These are phyloP conservation scores for Lontra canadensis DNA, from an alignment of 2,113 vertebrate genomes.

Conservation along the genomic window DNA sequence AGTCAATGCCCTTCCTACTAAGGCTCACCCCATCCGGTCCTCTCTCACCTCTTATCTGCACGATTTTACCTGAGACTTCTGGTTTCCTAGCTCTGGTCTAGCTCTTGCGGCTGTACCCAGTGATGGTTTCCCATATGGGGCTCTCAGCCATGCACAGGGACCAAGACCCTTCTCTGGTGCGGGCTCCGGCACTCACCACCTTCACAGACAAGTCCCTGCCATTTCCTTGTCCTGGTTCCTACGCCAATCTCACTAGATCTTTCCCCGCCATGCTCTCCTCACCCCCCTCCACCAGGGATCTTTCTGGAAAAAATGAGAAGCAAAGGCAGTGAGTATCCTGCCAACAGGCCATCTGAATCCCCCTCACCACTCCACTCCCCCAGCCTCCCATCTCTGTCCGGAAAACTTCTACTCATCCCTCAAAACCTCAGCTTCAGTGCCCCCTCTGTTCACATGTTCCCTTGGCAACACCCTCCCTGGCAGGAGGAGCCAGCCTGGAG, in stretches of 20 bases:
- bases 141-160: not conserved
- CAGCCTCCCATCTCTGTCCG: not conserved
- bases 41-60: not conserved
- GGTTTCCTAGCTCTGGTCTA: not conserved
- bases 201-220: not conserved
- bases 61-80: not conserved
- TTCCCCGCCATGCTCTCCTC: not conserved
- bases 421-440: not conserved
- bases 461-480: not conserved
- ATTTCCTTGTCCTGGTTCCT: not conserved
- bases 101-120: not conserved
- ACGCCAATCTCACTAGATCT: not conserved
- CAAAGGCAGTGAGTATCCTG: not conserved
- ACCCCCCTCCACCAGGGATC: not conserved
- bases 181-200: not conserved
- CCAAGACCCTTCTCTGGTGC: not conserved
- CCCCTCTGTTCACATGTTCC: not conserved
- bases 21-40: not conserved
- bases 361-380: rapidly evolving
- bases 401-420: not conserved
- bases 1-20: rapidly evolving
- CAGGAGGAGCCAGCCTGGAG: not conserved
- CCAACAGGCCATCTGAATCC: not conserved
- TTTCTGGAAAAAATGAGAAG: not conserved
- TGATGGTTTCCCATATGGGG: not conserved